Percentiles rank a stretch among this genome's conserved stretches.
Evolutionary conservation across 2,797 vertebrate species (phyloP).

Genomic region (Sebastolobus alascanus): DNA sequence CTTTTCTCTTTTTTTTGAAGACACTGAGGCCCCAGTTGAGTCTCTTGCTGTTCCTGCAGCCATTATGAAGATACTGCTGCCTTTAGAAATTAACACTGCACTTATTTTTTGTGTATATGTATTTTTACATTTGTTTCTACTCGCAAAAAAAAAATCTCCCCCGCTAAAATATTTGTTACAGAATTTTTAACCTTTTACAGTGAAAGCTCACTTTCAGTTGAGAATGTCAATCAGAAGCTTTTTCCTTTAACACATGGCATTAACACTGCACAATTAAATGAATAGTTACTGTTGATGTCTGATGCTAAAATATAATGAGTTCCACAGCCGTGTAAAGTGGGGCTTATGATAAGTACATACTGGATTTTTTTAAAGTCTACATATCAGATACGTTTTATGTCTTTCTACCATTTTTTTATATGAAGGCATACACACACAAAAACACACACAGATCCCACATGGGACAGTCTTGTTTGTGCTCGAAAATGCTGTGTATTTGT

Average conservation of each 20-base stretch:
- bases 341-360: neutral
- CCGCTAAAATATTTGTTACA: neutral
- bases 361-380: neutral
- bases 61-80: neutral
- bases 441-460: neutral
- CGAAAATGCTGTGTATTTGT: neutral
- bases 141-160: neutral
- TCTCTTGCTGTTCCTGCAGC: neutral
- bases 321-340: neutral
- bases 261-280: neutral
- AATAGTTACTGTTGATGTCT: neutral
- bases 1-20: too few species aligned
- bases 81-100: neutral
- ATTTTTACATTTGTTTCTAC: neutral
- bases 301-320: neutral
- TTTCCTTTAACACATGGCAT: neutral
- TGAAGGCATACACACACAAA: neutral
- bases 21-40: neutral
- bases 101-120: neutral
- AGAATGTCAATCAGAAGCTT: neutral
- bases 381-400: neutral
- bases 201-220: neutral
- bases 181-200: neutral
- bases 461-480: neutral
- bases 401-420: neutral